Evolutionary conservation across 1,140 invertebrate genomes (phyloP).

Genomic region (Scylla paramamosain): DNA sequence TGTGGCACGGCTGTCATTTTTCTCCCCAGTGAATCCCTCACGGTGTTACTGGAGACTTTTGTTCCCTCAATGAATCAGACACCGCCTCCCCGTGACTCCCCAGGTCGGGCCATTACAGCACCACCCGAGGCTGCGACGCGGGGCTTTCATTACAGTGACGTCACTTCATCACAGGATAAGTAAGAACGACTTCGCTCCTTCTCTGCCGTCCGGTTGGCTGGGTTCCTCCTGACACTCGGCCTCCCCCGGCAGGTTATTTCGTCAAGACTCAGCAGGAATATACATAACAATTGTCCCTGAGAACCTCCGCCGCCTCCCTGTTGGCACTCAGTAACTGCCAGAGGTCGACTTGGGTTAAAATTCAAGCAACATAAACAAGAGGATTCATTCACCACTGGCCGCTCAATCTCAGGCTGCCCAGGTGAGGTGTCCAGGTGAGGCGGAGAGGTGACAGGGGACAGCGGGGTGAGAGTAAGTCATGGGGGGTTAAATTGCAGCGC

Average conservation of each 20-base stretch:
- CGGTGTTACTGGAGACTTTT: not conserved
- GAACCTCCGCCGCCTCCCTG: not conserved
- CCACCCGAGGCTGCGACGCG: too few species aligned
- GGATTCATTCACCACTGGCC: not conserved
- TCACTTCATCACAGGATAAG: too few species aligned
- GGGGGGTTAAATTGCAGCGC: not conserved
- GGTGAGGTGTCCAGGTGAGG: not conserved
- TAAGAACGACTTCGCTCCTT: too few species aligned
- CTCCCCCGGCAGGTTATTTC: not conserved
- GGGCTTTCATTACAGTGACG: too few species aligned
- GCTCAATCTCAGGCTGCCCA: not conserved
- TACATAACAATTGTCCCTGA: constrained; percentile 14
- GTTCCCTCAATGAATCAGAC: too few species aligned
- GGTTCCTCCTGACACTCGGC: not conserved
- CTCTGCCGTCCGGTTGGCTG: too few species aligned
- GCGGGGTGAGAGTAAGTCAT: not conserved
- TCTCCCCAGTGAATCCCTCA: not conserved
- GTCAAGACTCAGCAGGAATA: not conserved
- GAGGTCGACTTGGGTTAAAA: not conserved
- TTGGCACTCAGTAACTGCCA: not conserved
- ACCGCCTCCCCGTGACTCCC: too few species aligned
- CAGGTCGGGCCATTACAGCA: too few species aligned
- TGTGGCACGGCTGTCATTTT: not conserved
- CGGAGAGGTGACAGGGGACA: not conserved
- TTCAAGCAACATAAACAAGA: not conserved